Percentiles rank a stretch among this genome's conserved stretches.
These are phyloP conservation scores for Pimephales promelas DNA, from an alignment of 2,113 vertebrate species.

Conservation along the genomic window DNA sequence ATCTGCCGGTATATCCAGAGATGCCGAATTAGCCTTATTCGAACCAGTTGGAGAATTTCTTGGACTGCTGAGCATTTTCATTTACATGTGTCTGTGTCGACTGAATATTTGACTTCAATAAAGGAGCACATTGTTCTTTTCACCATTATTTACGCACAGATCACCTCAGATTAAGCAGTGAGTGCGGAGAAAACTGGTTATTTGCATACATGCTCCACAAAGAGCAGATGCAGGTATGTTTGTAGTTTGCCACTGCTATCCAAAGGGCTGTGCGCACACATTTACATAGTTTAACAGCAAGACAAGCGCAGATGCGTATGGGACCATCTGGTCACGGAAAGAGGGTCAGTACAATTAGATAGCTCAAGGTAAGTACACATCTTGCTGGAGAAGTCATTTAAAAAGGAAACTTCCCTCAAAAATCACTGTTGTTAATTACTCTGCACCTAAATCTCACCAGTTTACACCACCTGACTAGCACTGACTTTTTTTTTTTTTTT, in stretches of 20 bases:
- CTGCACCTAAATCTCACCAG: not conserved
- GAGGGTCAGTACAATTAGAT: slow-evolving; percentile 31
- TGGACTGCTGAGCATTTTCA: slow-evolving; percentile 56
- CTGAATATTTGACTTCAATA: not conserved
- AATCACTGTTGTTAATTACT: not conserved
- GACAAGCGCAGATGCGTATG: slow-evolving; percentile 38
- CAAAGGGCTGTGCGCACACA: slow-evolving; percentile 24
- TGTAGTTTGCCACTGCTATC: slow-evolving; percentile 25
- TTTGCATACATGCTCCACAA: not conserved
- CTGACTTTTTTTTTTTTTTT: not conserved
- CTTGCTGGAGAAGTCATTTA: slow-evolving; percentile 18
- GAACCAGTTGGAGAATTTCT: slow-evolving; percentile 57
- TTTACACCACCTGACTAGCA: not conserved
- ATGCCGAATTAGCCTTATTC: slow-evolving; percentile 55
- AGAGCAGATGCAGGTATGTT: slow-evolving; percentile 19
- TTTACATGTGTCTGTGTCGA: slow-evolving; percentile 1
- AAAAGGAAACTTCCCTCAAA: slow-evolving; percentile 7
- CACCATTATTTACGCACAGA: slow-evolving; percentile 8
- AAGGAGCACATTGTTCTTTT: slow-evolving; percentile 5
- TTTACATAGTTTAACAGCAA: slow-evolving; percentile 27
- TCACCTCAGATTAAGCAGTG: not conserved
- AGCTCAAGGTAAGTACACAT: slow-evolving; percentile 27
- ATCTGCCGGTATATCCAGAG: slow-evolving; percentile 55
- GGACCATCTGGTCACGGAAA: slow-evolving; percentile 50
- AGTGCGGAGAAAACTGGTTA: not conserved